phyloP scores from a whole-genome alignment of 2,888 invertebrate genomes.

The Eristalinus sepulchralis region DNA sequence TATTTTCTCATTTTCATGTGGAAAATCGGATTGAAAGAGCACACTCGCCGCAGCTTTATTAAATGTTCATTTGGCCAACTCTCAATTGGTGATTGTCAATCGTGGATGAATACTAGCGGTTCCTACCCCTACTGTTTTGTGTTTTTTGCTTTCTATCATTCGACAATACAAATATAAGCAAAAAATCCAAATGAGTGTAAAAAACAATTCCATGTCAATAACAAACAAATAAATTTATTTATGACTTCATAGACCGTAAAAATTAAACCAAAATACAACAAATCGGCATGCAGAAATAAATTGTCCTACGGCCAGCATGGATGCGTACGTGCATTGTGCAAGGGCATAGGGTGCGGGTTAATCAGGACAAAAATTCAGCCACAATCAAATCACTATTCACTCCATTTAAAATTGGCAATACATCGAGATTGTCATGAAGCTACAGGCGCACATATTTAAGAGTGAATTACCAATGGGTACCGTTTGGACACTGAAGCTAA shows the following conservation, averaged over 20 bases:
- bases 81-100: conserved; percentile 39
- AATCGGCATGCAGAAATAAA: background rate
- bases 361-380: conserved; percentile 12
- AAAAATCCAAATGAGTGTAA: background rate
- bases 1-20: conserved; percentile 20
- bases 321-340: background rate
- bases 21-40: conserved; percentile 4
- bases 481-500: background rate
- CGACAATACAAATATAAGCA: conserved; percentile 13
- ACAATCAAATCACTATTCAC: conserved; percentile 21
- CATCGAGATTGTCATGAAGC: background rate
- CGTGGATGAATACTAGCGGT: conserved; percentile 13
- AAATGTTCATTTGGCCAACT: conserved; percentile 28
- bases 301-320: background rate
- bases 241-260: conserved; percentile 20
- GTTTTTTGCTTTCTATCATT: background rate
- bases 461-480: background rate
- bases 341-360: background rate
- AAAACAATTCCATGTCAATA: conserved; percentile 40
- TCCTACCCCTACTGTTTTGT: background rate
- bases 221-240: conserved; percentile 40
- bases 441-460: background rate
- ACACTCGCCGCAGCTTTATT: conserved; percentile 4
- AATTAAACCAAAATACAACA: conserved; percentile 19
- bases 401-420: conserved; percentile 21